phyloP scores from a whole-genome alignment of 2,797 vertebrate genomes.

The Gallinago solitaria region DNA sequence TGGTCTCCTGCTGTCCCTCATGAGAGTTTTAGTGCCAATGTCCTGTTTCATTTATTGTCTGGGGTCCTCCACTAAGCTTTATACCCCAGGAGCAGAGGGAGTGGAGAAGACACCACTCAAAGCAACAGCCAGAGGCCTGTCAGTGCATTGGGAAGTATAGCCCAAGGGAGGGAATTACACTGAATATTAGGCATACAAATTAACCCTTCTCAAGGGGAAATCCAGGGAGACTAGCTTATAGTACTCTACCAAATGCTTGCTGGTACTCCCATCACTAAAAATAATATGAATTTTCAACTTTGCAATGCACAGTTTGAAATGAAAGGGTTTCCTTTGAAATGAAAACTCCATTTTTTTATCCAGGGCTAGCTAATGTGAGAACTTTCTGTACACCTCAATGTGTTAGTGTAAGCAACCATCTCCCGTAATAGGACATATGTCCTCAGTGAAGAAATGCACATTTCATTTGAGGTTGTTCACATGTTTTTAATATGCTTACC shows the following conservation, averaged over 20 bases:
- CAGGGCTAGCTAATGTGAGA: neutral
- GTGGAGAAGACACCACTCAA: neutral
- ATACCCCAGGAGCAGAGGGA: neutral
- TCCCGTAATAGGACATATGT: neutral
- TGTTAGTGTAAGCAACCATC: neutral
- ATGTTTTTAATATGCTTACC: neutral
- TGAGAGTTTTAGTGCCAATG: neutral
- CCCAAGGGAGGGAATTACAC: slow-evolving; percentile 5
- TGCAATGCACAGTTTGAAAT: neutral
- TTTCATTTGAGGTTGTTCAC: neutral
- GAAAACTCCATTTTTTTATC: neutral
- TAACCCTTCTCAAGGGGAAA: neutral
- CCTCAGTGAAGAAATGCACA: neutral
- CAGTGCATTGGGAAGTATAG: neutral
- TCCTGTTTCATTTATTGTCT: neutral
- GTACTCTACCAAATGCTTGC: neutral
- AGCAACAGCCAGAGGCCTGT: neutral
- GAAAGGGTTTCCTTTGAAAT: fast-evolving
- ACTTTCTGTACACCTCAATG: neutral
- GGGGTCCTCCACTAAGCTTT: neutral
- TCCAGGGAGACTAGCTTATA: neutral
- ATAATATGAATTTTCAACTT: neutral
- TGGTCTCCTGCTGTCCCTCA: neutral
- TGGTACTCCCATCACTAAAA: neutral
- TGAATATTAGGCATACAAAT: slow-evolving; percentile 30